Evolutionary conservation across 2,797 vertebrate genomes (phyloP).

Genomic region (Rhincodon typus): DNA sequence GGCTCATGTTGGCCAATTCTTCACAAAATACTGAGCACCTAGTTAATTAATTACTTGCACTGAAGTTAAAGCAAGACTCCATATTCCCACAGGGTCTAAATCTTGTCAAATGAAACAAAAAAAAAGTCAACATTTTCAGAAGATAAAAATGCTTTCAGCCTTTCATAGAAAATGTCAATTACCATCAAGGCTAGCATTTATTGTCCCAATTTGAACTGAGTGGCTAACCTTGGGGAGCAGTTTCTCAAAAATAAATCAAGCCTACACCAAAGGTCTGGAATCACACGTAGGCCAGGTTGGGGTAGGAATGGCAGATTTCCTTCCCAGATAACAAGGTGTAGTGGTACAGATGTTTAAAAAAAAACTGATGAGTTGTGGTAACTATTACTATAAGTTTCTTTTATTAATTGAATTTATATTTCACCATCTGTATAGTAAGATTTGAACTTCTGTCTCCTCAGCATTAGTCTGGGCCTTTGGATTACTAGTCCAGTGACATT

Average conservation of each 20-base stretch:
- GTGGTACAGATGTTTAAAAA: too few relatives aligned
- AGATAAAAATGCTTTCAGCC: too few relatives aligned
- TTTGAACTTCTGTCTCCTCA: not conserved
- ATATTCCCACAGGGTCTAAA: too few relatives aligned
- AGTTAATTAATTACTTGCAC: not conserved
- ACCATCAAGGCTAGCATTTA: not conserved
- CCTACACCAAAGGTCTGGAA: too few relatives aligned
- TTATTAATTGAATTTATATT: not conserved
- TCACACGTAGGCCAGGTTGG: not conserved
- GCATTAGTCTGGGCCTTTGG: not conserved
- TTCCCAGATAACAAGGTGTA: too few relatives aligned
- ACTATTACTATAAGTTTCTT: too few relatives aligned
- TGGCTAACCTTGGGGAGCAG: too few relatives aligned
- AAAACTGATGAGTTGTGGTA: too few relatives aligned
- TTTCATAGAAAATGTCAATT: not conserved
- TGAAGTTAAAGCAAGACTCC: too few relatives aligned
- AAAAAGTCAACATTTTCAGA: too few relatives aligned
- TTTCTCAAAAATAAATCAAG: too few relatives aligned
- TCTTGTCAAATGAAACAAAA: too few relatives aligned
- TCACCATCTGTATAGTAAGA: not conserved
- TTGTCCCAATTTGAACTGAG: not conserved
- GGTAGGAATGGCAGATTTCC: not conserved
- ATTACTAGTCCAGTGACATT: not conserved
- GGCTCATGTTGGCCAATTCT: not conserved
- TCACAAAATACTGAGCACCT: not conserved